A percentile compares a stretch with the other conserved stretches of the same genome.
Evolutionary conservation across 2,888 invertebrate species (phyloP).

Genomic region (Melipona bicolor): DNA sequence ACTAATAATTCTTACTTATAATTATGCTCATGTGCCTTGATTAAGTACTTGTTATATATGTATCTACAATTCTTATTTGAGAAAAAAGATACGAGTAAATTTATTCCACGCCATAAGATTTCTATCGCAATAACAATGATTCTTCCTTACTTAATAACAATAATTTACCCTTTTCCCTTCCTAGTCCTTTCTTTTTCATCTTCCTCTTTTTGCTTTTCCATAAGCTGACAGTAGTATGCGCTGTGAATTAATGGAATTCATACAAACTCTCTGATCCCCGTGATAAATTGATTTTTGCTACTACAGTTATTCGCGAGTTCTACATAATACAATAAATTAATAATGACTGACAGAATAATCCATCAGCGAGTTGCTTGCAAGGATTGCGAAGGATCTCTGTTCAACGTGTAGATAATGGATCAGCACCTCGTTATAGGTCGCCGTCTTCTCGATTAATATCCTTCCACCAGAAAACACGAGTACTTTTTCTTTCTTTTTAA

Average conservation of each 20-base stretch:
- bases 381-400: neutral
- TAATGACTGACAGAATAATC: neutral
- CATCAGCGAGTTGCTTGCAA: slow-evolving; percentile 8
- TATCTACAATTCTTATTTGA: too few species aligned
- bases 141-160: neutral
- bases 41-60: too few species aligned
- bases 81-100: too few species aligned
- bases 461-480: neutral
- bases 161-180: neutral
- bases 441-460: neutral
- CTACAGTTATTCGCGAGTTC: neutral
- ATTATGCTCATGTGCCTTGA: too few species aligned
- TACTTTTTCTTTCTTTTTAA: too few species aligned
- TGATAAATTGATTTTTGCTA: neutral
- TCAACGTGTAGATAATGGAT: neutral
- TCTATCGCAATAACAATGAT: neutral
- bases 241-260: neutral
- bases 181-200: neutral
- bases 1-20: too few species aligned
- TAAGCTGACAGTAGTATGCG: neutral
- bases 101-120: too few species aligned
- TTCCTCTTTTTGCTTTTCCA: neutral
- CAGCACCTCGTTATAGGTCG: neutral
- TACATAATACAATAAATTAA: slow-evolving; percentile 12
- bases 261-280: neutral